Evolutionary conservation across 1,140 invertebrate species (phyloP), one percentile per base, ranked within the genome.

Genomic region (Hyposmocoma kahamanoa): DNA sequence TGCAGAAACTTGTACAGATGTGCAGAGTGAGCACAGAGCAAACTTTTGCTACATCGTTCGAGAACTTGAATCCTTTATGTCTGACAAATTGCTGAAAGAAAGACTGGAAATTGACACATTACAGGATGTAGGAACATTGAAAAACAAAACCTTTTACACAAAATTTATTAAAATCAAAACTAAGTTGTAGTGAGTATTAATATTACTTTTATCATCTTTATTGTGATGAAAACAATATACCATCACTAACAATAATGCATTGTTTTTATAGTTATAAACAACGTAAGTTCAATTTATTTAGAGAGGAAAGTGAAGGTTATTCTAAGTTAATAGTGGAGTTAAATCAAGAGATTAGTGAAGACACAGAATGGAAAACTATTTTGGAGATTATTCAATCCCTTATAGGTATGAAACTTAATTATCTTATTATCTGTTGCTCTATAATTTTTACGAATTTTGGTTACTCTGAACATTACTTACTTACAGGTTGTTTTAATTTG

Each of bases 231-330:
- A n/a, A n/a, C n/a, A n/a, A n/a, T n/a, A n/a, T 17, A 36, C 24
- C 11, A 11, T 26, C 5, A 26, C 24, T 26, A 36, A n/a, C 18
- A 36, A 10, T 36, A 6, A 15, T 15, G 32, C 28, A 36, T 13
- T 36, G 11, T 6, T 50, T 63, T 38, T 42, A n/a, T n/a, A 99
- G 97, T 84, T 99, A 99, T 80, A 99, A 99, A 81, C 98, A 99
- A 81, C 92, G 97, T 60, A 99, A 99, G 72, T 99, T 99, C 81
- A 99, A 99, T 88, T 89, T 99, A 50, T 96, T 99, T 71, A 90
- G 98, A 42, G 98, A 99, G 88, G 98, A 99, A 87, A 98, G 94
- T 88, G 98, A 99, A 91, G 98, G 98, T 3, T 99, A 98, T 87
- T 94, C 97, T 3, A 99, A 99, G 86, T 88, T 99, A 4, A 93